These are phyloP conservation scores for Triplophysa tibetana DNA, from an alignment of 2,113 vertebrate species.

Conservation along the genomic window DNA sequence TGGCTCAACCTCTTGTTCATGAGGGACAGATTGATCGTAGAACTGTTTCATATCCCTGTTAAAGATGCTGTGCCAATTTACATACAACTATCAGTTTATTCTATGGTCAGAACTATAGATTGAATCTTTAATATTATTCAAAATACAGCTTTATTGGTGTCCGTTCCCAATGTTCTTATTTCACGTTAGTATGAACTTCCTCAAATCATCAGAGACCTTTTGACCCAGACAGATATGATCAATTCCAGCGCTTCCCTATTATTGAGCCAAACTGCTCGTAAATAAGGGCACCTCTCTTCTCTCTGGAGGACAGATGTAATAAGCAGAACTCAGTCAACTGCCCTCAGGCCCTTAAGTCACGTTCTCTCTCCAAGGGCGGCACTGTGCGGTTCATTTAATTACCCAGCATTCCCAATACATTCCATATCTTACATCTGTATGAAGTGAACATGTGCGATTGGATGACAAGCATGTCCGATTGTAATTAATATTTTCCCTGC, in stretches of 20 bases:
- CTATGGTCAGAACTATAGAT: neutral
- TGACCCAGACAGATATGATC: constrained; percentile 33
- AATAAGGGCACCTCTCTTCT: constrained; percentile 20
- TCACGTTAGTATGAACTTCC: neutral
- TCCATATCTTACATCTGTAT: constrained; percentile 36
- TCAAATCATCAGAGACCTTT: constrained; percentile 31
- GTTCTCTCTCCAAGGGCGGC: constrained; percentile 45
- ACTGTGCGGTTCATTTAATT: constrained; percentile 40
- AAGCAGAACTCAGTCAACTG: constrained; percentile 30
- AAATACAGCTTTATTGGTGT: neutral
- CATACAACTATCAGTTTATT: neutral
- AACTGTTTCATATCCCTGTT: constrained; percentile 25
- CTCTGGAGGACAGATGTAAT: constrained; percentile 7
- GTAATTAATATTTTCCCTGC: constrained; percentile 51
- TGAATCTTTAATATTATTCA: neutral
- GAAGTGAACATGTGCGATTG: constrained; percentile 40
- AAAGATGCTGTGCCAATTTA: constrained; percentile 7
- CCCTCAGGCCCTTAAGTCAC: constrained; percentile 16
- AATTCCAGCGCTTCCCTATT: constrained; percentile 23
- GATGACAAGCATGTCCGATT: constrained; percentile 38
- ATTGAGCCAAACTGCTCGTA: constrained; percentile 33
- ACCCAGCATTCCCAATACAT: constrained; percentile 28
- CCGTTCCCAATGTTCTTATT: neutral
- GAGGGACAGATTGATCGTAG: constrained; percentile 39
- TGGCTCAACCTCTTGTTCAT: constrained; percentile 51